Evolutionary conservation across 2,113 vertebrate species (phyloP), one percentile per base, ranked within the genome.

Genomic region (Oreamnos americanus): DNA sequence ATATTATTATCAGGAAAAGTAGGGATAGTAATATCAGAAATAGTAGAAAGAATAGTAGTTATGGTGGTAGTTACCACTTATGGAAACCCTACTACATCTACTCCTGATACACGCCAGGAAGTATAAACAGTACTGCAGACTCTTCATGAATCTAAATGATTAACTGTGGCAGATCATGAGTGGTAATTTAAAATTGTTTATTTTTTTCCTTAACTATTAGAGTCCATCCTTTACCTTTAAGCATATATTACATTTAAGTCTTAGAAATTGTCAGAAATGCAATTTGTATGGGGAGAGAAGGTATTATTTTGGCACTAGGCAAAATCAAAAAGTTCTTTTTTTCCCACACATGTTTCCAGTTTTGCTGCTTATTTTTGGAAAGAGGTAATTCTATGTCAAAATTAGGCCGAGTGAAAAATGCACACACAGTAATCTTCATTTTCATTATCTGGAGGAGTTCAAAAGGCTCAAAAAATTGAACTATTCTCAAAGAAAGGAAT

Each of bases 361-460:
- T 98, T 97, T 91, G 89, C 67, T 95, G 96, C 91, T 98, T 98
- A 97, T 98, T 98, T 98, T 97, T 97, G 97, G 92, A 92, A 98
- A 96, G 90, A 98, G 98, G 93, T 90, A 98, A 98, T 98, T 99
- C 98, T 98, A 98, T 6, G 97, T 98, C 96, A 98, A 96, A 98
- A 98, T 97, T 95, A 98, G 98, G 95, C 98, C 10, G 14, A 98
- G 96, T 97, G 97, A 98, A 98, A 98, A 98, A 97, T 97, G 98
- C 98, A 98, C 93, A 95, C 98, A 98, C 97, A 98, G 98, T 99
- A 98, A 99, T 99, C 98, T 99, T 98, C 97, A 98, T 98, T 98
- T 97, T 98, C 98, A 98, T 99, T 99, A 99, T 98, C 98, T 98
- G 96, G 95, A 98, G 98, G 91, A 98, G 99, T 99, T 99, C 98